A percentile compares a stretch with the other conserved stretches of the same genome.
These are phyloP conservation scores for Allolobophora icterica DNA, from an alignment of 2,888 invertebrate genomes.

Conservation along the genomic window DNA sequence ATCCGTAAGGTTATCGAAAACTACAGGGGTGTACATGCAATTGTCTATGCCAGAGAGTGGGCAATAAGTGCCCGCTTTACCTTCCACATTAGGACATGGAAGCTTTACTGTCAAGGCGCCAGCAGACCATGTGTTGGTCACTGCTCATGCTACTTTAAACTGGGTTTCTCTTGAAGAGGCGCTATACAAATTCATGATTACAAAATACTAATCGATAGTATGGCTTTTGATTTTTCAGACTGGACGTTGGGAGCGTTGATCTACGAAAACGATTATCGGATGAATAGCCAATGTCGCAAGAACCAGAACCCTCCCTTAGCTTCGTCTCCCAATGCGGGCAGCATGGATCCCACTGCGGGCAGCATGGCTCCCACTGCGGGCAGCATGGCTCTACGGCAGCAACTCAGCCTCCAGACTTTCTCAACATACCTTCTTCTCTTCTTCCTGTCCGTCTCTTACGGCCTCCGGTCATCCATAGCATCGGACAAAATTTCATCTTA, in stretches of 20 bases:
- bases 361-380: neutral
- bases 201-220: no score
- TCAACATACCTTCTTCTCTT: neutral
- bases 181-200: no score
- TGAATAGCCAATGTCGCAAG: neutral
- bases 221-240: conserved; percentile 35
- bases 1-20: no score
- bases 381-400: neutral
- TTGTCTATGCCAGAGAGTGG: no score
- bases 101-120: no score
- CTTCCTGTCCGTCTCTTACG: neutral
- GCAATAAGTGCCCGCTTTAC: no score
- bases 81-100: no score
- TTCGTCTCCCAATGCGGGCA: neutral
- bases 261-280: conserved; percentile 40
- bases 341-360: neutral
- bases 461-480: neutral
- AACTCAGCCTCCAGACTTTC: neutral
- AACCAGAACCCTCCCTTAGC: no score
- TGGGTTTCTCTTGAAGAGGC: no score
- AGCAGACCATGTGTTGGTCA: no score
- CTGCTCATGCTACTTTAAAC: no score
- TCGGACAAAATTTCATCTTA: neutral
- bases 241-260: conserved; percentile 47
- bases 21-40: no score